Base-by-base conservation (phyloP, 64 coral and sea anemone genomes). In the Montipora foliosa region DNA sequence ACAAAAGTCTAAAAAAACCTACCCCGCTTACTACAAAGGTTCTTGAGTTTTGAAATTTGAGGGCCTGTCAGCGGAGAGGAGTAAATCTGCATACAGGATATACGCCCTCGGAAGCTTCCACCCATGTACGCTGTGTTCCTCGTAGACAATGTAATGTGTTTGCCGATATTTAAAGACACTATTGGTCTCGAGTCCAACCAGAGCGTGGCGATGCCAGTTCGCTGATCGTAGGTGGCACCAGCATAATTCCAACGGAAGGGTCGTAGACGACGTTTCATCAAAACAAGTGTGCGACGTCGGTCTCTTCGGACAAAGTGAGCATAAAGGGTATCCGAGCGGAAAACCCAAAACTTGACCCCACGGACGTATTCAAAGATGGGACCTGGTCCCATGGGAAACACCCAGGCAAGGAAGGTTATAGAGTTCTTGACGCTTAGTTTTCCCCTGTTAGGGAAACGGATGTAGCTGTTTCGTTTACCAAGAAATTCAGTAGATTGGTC, bases 11-110 rank as follows among this genome's bases (percentile, higher is more conserved):
- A 76, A 13, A 46, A 2, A 1, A 14, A 6, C 44, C 46, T 57
- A 98, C 96, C 96, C 94, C 89, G 96, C 89, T 87, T 87, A 74
- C 81, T 95, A 74, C 96, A 98, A n/a, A 98, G 44, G 58, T 98
- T 83, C 61, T 94, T 87, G 47, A 98, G 50, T 29, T 79, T 98
- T 50, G 89, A 72, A 14, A 98, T 98, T 45, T 98, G 96, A 87
- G 45, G 60, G 44, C 89, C 78, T 69, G 88, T 69, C 25, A 98
- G 48, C 3, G 96, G 84, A 11, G 79, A 74, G 10, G 90, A 91
- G 52, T 98, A 98, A 48, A 98, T 78, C 67, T 95, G 93, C 84
- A 98, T 82, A 89, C 96, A 98, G 8, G 68, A 76, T 10, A 98
- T 87, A 16, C 93, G 60, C 16, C 96, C 96, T 29, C 73, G 87